phyloP scores from a whole-genome alignment of 2,113 vertebrate genomes.

The Ophiodon elongatus region DNA sequence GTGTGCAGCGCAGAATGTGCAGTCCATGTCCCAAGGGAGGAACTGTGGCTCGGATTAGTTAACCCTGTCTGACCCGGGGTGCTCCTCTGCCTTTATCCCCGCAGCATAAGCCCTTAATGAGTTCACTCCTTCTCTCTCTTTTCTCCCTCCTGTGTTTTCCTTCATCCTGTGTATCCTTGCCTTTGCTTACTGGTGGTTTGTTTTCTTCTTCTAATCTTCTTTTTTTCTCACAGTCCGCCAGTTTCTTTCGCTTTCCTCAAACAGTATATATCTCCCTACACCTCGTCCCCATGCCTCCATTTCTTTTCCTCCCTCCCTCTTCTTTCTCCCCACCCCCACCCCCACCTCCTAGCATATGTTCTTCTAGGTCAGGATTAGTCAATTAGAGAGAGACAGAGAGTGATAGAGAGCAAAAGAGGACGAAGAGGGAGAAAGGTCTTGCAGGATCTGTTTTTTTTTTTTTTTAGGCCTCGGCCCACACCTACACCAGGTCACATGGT shows the following conservation, averaged over 20 bases:
- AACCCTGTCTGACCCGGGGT: conserved; percentile 75
- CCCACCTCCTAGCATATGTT: conserved; percentile 55
- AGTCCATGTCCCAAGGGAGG: conserved; percentile 60
- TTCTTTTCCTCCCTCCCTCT: background rate
- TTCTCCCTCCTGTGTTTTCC: conserved; percentile 27
- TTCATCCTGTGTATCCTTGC: conserved; percentile 19
- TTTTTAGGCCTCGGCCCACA: background rate
- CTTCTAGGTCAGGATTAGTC: conserved; percentile 61
- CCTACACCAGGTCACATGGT: background rate
- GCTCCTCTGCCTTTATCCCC: conserved; percentile 60
- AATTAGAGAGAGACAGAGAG: conserved; percentile 47
- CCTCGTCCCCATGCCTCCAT: background rate
- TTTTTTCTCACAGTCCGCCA: background rate
- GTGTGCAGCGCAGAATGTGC: conserved; percentile 28
- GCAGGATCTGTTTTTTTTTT: background rate
- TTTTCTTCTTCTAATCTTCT: background rate
- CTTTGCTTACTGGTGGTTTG: conserved; percentile 23
- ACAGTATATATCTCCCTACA: background rate
- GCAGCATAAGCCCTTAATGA: conserved; percentile 72
- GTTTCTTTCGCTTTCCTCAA: background rate
- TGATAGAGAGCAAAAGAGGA: background rate
- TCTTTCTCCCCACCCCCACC: background rate
- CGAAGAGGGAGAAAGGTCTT: background rate
- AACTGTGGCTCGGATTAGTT: conserved; percentile 75
- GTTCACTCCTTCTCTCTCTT: conserved; percentile 52